Base-by-base conservation (phyloP, 2,888 invertebrate genomes). In the Ectemnius continuus region DNA sequence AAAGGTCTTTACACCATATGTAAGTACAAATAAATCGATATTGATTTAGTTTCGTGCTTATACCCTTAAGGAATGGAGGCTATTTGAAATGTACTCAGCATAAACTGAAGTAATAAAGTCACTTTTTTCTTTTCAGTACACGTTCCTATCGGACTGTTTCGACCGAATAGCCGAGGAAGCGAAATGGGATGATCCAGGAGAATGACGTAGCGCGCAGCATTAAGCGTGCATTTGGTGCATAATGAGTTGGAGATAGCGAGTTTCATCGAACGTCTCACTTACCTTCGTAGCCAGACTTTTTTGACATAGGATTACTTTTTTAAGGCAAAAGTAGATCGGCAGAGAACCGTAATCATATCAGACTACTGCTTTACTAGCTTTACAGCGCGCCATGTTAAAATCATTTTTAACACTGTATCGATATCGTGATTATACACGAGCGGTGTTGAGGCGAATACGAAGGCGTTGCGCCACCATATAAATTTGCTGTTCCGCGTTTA, bases 101-200 rank as follows among this genome's bases (percentile, higher is more conserved):
- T 52, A 14, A 16, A 14, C 13, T 52, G 52, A 11, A 11, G 52
- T 14, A 52, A 11, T 36, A 11, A 36, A 6, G 36, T 8, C 5
- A 36, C 5, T 36, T 36, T n/a, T 68, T 64, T 73, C 14, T 61
- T 85, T 83, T 36, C 93, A 98, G 97, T 97, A 96, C 88, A 94
- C 95, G 88, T 98, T 95, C 92, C 94, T 98, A 89, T 94, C 95
- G 91, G 98, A 98, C 91, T 98, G 99, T 91, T 98, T 99, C 92
- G 98, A 98, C 91, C 94, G 97, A 93, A 96, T 98, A 93, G 95
- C 96, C 90, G 97, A 98, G 91, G 98, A 99, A 91, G 94, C 94
- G 83, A 96, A 95, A 91, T 96, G 96, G 96, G 93, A 94, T 71
- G 96, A 96, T 90, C 94, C 95, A 61, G 96, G 95, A 63, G 96